A percentile compares a stretch with the other conserved stretches of the same genome.
Conservation (phyloP, 2,797 vertebrate genomes). For the Novumbra hubbsi region DNA sequence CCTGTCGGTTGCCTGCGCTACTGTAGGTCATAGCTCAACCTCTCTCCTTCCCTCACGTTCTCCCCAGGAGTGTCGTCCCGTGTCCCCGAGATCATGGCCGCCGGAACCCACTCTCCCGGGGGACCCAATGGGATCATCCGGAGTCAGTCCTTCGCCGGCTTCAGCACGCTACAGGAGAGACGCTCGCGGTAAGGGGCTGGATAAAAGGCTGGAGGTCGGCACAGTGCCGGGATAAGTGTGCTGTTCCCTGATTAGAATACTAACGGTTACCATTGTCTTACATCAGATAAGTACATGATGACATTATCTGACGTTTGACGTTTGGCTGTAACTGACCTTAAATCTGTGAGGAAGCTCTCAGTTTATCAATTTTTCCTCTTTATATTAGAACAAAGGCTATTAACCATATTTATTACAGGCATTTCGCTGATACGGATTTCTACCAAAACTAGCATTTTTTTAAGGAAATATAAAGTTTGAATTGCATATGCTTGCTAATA, state of each 20-base stretch:
- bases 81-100: conserved; percentile 92
- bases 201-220: background rate
- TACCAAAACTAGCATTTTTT: no score
- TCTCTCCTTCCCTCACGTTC: background rate
- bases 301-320: no score
- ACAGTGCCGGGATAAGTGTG: background rate
- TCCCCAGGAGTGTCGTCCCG: conserved; percentile 84
- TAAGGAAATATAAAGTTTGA: no score
- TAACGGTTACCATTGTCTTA: background rate
- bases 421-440: no score
- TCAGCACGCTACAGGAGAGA: conserved; percentile 94
- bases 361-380: background rate
- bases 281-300: no score
- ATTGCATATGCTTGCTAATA: no score
- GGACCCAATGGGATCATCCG: conserved; percentile 97
- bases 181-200: conserved; percentile 81
- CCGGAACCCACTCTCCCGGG: conserved; percentile 90
- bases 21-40: background rate
- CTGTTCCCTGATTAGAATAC: background rate
- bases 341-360: background rate
- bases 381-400: no score
- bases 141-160: conserved; percentile 98
- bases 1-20: background rate
- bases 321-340: background rate
- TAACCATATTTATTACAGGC: no score